These are phyloP conservation scores for Syngnathus acus DNA, from an alignment of 2,797 vertebrate species.

Conservation along the genomic window DNA sequence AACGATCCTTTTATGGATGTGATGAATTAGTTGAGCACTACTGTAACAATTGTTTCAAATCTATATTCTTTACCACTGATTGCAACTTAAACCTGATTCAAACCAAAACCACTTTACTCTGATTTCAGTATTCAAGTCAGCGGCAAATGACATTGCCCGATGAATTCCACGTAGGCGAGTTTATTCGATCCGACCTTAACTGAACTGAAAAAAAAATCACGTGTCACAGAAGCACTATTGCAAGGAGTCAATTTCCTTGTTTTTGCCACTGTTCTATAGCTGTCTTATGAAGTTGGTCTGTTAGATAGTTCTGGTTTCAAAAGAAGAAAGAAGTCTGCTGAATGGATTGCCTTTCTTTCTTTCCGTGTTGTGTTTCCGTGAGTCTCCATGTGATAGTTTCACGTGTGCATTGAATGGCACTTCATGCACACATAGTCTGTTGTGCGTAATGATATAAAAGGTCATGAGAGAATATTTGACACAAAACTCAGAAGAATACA, in stretches of 20 bases:
- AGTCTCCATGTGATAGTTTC: slow-evolving; percentile 6
- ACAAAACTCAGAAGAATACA: neutral
- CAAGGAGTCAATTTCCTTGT: slow-evolving; percentile 3
- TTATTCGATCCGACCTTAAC: slow-evolving; percentile 20
- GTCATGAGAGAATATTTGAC: slow-evolving; percentile 1
- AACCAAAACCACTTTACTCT: too few species aligned
- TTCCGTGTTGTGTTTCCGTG: neutral
- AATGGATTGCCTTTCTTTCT: neutral
- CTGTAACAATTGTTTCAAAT: too few species aligned
- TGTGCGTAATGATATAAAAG: neutral
- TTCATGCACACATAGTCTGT: neutral
- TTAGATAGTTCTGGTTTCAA: neutral
- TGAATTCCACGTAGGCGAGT: neutral
- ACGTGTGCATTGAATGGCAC: neutral
- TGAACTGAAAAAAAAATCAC: slow-evolving; percentile 7
- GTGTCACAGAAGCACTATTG: neutral
- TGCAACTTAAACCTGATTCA: too few species aligned
- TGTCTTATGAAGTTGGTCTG: neutral
- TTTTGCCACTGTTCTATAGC: neutral
- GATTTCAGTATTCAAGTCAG: too few species aligned
- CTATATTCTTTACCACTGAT: too few species aligned
- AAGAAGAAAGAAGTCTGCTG: neutral
- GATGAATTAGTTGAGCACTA: too few species aligned
- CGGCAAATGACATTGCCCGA: too few species aligned
- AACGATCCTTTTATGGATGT: too few species aligned